Conservation (phyloP, 2,888 invertebrate genomes). For the Cantharis lateralis region DNA sequence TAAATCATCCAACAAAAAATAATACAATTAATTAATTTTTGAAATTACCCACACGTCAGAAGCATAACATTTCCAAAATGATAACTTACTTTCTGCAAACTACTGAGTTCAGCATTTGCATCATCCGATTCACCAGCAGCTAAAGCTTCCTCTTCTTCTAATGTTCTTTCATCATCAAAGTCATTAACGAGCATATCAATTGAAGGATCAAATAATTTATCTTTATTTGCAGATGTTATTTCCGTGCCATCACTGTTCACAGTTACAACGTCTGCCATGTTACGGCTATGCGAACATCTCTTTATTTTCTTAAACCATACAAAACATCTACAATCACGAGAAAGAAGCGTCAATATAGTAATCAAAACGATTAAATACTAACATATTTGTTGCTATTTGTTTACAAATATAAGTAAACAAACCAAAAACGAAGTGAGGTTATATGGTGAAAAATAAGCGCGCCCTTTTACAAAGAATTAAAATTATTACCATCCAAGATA, state of each 20-base stretch:
- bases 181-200: constrained; percentile 97
- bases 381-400: background rate
- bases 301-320: constrained; percentile 8
- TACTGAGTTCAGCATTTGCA: constrained; percentile 85
- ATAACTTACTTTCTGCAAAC: constrained; percentile 72
- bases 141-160: constrained; percentile 96
- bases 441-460: constrained; percentile 21
- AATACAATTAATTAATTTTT: background rate
- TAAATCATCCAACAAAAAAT: background rate
- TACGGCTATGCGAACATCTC: constrained; percentile 37
- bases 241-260: constrained; percentile 50
- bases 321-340: background rate
- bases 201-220: constrained; percentile 83
- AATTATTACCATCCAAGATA: constrained; percentile 21
- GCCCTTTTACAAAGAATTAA: constrained; percentile 20
- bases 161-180: constrained; percentile 94
- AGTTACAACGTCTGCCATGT: constrained; percentile 52
- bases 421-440: constrained; percentile 24
- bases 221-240: constrained; percentile 53
- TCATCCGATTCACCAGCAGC: constrained; percentile 85
- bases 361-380: background rate
- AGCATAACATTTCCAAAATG: background rate
- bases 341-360: background rate
- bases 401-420: constrained; percentile 11
- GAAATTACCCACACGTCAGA: background rate